A percentile compares a stretch with the other conserved stretches of the same genome.
Conservation (phyloP, 2,797 vertebrate genomes). For the Rhynchotus rufescens region DNA sequence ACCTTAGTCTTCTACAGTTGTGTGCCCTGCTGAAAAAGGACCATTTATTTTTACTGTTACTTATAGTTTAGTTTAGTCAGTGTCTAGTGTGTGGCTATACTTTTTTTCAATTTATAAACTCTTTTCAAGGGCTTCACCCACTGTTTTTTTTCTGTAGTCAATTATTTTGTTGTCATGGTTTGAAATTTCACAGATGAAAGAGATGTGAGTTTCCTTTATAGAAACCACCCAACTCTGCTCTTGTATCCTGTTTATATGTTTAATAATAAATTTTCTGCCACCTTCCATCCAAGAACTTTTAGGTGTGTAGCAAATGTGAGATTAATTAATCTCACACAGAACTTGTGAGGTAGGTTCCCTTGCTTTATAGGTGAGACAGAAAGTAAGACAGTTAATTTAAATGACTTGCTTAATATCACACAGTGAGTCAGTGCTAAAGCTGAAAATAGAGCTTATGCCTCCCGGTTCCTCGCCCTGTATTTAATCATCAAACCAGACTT, state of each 20-base stretch:
- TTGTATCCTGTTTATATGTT: background rate
- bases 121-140: background rate
- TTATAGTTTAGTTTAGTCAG: background rate
- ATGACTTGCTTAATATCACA: constrained; percentile 36
- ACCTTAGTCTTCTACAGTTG: background rate
- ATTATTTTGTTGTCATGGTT: constrained; percentile 20
- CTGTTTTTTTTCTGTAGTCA: background rate
- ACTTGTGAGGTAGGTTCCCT: constrained; percentile 36
- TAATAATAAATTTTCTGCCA: constrained; percentile 32
- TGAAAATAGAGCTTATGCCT: constrained; percentile 41
- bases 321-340: constrained; percentile 44
- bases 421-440: constrained; percentile 48
- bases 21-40: background rate
- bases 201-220: background rate
- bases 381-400: constrained; percentile 42
- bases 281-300: background rate
- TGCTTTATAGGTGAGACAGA: constrained; percentile 45
- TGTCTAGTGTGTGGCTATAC: background rate
- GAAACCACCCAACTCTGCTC: background rate
- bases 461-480: constrained; percentile 3
- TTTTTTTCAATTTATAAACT: background rate
- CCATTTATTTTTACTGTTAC: background rate
- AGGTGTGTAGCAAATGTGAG: constrained; percentile 6
- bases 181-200: constrained; percentile 19
- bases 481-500: constrained; percentile 20